phyloP scores from a whole-genome alignment of 2,797 vertebrate species.

The Australoheros facetus region DNA sequence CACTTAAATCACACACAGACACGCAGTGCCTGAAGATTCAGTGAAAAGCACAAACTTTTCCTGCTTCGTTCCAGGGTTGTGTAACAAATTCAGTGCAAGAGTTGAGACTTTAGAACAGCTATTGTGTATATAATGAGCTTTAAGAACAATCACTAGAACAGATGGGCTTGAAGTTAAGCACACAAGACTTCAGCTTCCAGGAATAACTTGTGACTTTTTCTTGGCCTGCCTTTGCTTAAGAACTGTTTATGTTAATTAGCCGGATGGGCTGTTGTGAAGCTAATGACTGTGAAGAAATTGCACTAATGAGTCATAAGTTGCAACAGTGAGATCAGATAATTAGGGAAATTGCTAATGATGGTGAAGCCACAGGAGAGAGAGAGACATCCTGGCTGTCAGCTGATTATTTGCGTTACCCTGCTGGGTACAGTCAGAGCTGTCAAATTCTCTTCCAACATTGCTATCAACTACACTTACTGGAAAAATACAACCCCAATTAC shows the following conservation, averaged over 20 bases:
- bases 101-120: neutral
- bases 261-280: slow-evolving; percentile 33
- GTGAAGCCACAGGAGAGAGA: slow-evolving; percentile 56
- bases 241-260: slow-evolving; percentile 1
- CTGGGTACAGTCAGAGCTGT: slow-evolving; percentile 42
- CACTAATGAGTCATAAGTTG: slow-evolving; percentile 68
- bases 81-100: neutral
- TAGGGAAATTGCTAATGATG: slow-evolving; percentile 67
- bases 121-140: neutral
- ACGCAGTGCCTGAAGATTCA: neutral
- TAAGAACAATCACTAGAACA: neutral
- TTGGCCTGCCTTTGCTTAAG: slow-evolving; percentile 9
- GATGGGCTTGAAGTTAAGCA: slow-evolving; percentile 3
- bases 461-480: neutral
- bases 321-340: slow-evolving; percentile 60
- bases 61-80: neutral
- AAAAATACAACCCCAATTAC: neutral
- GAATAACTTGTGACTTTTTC: slow-evolving; percentile 11
- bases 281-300: slow-evolving; percentile 68
- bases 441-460: slow-evolving; percentile 2
- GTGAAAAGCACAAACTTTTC: neutral
- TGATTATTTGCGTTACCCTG: slow-evolving; percentile 44
- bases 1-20: neutral
- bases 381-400: slow-evolving; percentile 62
- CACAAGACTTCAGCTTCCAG: neutral